Percentiles rank a stretch among this genome's conserved stretches.
Conservation (phyloP, 2,888 invertebrate genomes). For the Ellobium chinense region DNA sequence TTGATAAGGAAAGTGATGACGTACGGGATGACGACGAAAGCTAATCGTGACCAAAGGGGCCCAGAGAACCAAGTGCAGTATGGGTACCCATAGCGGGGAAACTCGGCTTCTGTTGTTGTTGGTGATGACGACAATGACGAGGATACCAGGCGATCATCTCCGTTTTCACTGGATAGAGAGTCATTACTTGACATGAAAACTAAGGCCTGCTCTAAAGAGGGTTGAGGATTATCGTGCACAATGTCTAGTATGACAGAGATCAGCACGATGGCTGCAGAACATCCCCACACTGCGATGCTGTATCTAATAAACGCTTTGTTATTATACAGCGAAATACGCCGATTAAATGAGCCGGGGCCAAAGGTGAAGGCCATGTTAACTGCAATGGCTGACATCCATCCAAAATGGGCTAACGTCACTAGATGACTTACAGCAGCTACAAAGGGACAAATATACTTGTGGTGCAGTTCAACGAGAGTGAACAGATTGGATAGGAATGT, state of each 20-base stretch:
- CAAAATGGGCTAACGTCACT: slow-evolving; percentile 45
- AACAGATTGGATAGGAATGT: slow-evolving; percentile 7
- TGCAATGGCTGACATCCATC: slow-evolving; percentile 51
- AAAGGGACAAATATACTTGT: slow-evolving; percentile 39
- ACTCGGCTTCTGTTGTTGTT: too few relatives aligned
- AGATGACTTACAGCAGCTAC: slow-evolving; percentile 43
- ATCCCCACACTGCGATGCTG: slow-evolving; percentile 26
- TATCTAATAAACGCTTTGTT: not conserved
- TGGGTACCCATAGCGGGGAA: slow-evolving; percentile 25
- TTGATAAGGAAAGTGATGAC: slow-evolving; percentile 46
- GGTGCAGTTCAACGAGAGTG: not conserved
- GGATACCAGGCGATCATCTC: too few relatives aligned
- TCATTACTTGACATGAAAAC: too few relatives aligned
- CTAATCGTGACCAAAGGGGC: slow-evolving; percentile 20
- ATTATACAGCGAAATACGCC: not conserved
- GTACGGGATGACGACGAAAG: slow-evolving; percentile 42
- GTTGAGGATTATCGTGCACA: too few relatives aligned
- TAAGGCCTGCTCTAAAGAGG: too few relatives aligned
- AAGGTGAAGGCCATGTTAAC: slow-evolving; percentile 51
- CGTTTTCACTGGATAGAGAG: too few relatives aligned
- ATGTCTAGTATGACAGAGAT: slow-evolving; percentile 17
- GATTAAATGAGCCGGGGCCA: not conserved
- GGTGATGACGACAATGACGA: too few relatives aligned
- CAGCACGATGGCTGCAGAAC: not conserved
- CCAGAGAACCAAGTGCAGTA: slow-evolving; percentile 39